These are phyloP conservation scores for Paragorgia papillata DNA, from an alignment of 92 coral and sea anemone genomes.

Conservation along the genomic window DNA sequence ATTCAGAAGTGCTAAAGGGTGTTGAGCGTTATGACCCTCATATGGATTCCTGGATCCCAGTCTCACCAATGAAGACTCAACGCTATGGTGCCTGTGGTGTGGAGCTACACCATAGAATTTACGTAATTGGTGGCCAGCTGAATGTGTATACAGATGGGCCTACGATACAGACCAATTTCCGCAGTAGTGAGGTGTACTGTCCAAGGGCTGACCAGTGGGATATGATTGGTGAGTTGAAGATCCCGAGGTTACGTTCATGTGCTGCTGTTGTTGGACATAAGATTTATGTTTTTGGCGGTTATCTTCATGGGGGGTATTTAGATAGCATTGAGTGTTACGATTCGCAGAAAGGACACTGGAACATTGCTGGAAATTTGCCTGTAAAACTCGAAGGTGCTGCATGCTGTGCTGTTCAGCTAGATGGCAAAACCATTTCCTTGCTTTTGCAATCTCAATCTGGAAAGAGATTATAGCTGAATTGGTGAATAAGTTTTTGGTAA, in stretches of 20 bases:
- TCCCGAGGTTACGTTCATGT: slow-evolving; percentile 84
- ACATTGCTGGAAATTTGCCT: slow-evolving; percentile 53
- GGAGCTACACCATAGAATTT: slow-evolving; percentile 60
- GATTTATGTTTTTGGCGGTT: slow-evolving; percentile 87
- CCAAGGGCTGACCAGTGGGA: slow-evolving; percentile 76
- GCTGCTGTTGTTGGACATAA: slow-evolving; percentile 71
- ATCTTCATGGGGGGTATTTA: slow-evolving; percentile 71
- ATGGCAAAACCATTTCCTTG: slow-evolving; percentile 13
- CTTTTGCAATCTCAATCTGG: slow-evolving; percentile 22
- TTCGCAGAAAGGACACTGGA: slow-evolving; percentile 64
- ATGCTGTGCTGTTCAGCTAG: slow-evolving; percentile 34
- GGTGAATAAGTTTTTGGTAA: too few species aligned
- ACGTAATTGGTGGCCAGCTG: slow-evolving; percentile 80
- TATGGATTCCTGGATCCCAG: slow-evolving; percentile 66
- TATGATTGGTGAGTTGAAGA: slow-evolving; percentile 71
- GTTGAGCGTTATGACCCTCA: slow-evolving; percentile 85
- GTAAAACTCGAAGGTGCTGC: slow-evolving; percentile 37
- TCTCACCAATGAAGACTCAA: slow-evolving; percentile 67
- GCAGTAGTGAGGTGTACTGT: slow-evolving; percentile 75
- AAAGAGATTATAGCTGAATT: neutral
- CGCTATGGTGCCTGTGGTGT: slow-evolving; percentile 81
- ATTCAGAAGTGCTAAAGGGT: slow-evolving; percentile 66
- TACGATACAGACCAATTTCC: slow-evolving; percentile 55
- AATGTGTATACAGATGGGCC: slow-evolving; percentile 70
- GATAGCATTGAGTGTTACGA: slow-evolving; percentile 81